These are phyloP conservation scores for Philotrypesis tridentata DNA, from an alignment of 1,140 invertebrate genomes.

Conservation along the genomic window DNA sequence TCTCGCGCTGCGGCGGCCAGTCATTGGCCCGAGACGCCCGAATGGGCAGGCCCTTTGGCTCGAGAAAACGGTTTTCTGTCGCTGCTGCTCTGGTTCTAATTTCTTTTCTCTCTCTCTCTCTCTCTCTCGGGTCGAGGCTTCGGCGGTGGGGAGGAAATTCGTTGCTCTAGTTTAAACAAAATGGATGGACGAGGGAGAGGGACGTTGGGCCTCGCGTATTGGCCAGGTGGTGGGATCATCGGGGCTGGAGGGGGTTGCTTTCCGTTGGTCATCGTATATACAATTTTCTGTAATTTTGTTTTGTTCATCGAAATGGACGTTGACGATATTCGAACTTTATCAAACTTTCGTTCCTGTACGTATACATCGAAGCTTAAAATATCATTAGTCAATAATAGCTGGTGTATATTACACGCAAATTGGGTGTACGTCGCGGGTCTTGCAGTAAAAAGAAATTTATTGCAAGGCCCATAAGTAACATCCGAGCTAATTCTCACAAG, in stretches of 20 bases:
- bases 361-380: too few species aligned
- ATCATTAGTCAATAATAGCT: too few species aligned
- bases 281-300: too few species aligned
- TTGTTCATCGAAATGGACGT: too few species aligned
- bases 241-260: not conserved
- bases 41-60: not conserved
- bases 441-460: too few species aligned
- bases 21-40: conserved; percentile 6
- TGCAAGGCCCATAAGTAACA: too few species aligned
- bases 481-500: too few species aligned
- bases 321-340: too few species aligned
- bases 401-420: too few species aligned
- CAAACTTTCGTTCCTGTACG: too few species aligned
- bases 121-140: not conserved
- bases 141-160: conserved; percentile 31
- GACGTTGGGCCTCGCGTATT: not conserved
- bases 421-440: too few species aligned
- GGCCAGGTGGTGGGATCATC: not conserved
- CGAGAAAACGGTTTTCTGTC: conserved; percentile 27
- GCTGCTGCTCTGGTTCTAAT: conserved; percentile 32
- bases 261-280: not conserved
- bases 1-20: not conserved
- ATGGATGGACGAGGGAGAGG: conserved; percentile 1
- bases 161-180: conserved; percentile 48
- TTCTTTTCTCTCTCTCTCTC: conserved; percentile 14